These are phyloP conservation scores for Drosophila kohkoa DNA, from an alignment of 1,140 invertebrate genomes.

Conservation along the genomic window DNA sequence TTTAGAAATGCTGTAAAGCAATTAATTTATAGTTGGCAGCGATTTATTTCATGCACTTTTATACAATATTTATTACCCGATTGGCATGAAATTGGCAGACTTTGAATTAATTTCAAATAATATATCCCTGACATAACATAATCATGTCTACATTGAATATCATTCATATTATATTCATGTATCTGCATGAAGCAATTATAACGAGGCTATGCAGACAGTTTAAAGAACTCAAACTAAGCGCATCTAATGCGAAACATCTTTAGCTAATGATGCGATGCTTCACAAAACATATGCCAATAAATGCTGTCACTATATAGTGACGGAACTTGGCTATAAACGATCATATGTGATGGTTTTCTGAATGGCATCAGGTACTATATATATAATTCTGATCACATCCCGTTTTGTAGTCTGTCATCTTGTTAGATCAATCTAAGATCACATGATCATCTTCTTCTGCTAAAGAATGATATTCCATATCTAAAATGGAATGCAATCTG, in stretches of 20 bases:
- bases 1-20: no score
- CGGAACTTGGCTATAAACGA: background rate
- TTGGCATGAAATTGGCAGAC: background rate
- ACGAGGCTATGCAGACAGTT: constrained; percentile 1
- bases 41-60: no score
- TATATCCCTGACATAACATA: background rate
- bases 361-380: background rate
- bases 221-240: constrained; percentile 41
- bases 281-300: constrained; percentile 12
- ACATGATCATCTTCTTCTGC: constrained; percentile 4
- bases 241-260: constrained; percentile 62
- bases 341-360: constrained; percentile 4
- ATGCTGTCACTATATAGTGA: constrained; percentile 5
- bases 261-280: constrained; percentile 52
- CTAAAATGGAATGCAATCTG: constrained; percentile 8
- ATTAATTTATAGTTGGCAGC: no score
- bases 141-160: constrained; percentile 2
- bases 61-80: background rate
- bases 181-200: constrained; percentile 19
- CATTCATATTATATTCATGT: background rate
- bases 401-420: background rate
- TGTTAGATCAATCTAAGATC: background rate
- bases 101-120: background rate
- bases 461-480: background rate
- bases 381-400: background rate